Evolutionary conservation across 2,113 vertebrate genomes (phyloP).

Genomic region (Ancistrus triradiatus): DNA sequence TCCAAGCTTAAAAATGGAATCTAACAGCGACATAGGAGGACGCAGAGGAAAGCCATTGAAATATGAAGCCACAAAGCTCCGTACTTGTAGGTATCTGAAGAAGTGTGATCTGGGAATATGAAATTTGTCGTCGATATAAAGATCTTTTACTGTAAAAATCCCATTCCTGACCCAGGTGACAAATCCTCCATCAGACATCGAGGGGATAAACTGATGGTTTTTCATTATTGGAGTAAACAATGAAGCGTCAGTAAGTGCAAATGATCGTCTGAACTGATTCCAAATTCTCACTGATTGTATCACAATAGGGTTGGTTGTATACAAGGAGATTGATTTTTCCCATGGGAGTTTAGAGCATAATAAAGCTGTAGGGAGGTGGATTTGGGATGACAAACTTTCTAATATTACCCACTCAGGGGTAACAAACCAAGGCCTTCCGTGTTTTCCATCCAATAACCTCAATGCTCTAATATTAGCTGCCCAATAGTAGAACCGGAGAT

Average conservation of each 20-base stretch:
- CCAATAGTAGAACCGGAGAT: constrained; percentile 12
- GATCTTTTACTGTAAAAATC: constrained; percentile 1
- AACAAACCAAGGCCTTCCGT: neutral
- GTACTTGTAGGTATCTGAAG: too few species aligned
- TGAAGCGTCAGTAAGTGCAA: neutral
- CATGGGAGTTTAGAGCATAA: neutral
- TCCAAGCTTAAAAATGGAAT: too few species aligned
- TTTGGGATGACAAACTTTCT: constrained; percentile 3
- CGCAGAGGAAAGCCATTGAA: too few species aligned
- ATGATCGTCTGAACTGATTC: constrained; percentile 17
- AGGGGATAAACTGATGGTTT: constrained; percentile 21
- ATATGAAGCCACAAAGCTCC: too few species aligned
- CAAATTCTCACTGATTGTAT: constrained; percentile 12
- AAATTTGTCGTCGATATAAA: constrained; percentile 10
- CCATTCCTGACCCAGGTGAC: constrained; percentile 5
- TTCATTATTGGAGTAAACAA: neutral
- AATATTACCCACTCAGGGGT: constrained; percentile 9
- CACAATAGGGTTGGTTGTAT: neutral
- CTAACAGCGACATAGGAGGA: too few species aligned
- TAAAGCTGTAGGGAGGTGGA: constrained; percentile 1
- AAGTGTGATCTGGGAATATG: constrained; percentile 18
- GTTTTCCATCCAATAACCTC: neutral
- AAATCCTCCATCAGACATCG: neutral
- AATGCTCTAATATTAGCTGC: constrained; percentile 9
- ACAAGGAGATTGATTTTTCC: neutral